Evolutionary conservation across 2,113 vertebrate species (phyloP).

Genomic region (Epinephelus lanceolatus): DNA sequence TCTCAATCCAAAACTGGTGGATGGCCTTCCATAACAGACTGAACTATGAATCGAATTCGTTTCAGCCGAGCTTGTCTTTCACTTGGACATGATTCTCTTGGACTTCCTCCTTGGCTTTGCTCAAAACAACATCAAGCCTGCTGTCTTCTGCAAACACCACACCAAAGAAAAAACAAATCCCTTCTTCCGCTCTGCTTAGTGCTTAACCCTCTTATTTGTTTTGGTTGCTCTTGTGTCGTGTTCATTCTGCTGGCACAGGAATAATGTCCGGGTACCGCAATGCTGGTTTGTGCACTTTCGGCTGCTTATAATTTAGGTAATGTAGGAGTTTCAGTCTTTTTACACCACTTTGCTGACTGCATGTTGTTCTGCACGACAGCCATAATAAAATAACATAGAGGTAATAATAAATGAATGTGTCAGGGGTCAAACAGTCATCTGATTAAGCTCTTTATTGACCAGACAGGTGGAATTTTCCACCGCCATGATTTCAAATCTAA

Average conservation of each 20-base stretch:
- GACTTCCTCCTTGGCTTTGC: constrained; percentile 35
- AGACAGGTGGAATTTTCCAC: constrained; percentile 29
- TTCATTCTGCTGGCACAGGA: constrained; percentile 13
- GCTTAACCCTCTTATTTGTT: constrained; percentile 24
- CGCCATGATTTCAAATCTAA: not conserved
- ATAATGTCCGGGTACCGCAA: not conserved
- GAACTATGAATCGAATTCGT: constrained; percentile 8
- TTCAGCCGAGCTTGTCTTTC: not conserved
- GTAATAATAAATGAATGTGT: not conserved
- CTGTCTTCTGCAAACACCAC: constrained; percentile 33
- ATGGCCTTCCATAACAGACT: constrained; percentile 3
- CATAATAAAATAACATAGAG: too few species aligned
- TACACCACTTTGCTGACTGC: not conserved
- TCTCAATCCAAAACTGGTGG: not conserved
- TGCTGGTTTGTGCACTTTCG: not conserved
- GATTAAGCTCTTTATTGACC: not conserved
- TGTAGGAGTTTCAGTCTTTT: not conserved
- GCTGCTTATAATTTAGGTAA: not conserved
- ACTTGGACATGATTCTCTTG: constrained; percentile 6
- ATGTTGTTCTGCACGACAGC: not conserved
- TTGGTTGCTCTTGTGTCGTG: constrained; percentile 18
- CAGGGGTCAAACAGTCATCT: not conserved
- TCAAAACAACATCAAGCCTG: constrained; percentile 35
- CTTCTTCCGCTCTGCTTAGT: constrained; percentile 17
- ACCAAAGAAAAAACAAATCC: constrained; percentile 21